Evolutionary conservation across 2,797 vertebrate genomes (phyloP).

Genomic region (Typhlichthys eigenmanni): DNA sequence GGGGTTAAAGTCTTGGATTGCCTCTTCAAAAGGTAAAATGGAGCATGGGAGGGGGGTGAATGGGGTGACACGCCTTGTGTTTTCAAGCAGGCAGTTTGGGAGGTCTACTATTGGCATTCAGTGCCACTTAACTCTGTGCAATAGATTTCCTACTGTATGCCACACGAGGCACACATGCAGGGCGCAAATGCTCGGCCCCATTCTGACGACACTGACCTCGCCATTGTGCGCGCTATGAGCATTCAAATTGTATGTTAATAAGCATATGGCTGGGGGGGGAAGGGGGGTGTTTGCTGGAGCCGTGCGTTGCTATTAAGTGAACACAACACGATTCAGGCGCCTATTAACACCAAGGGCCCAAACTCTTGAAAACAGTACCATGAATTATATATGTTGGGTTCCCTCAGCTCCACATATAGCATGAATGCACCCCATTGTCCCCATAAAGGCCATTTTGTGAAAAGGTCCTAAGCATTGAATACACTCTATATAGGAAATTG

Average conservation of each 20-base stretch:
- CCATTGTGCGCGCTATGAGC: slow-evolving; percentile 73
- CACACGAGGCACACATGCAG: slow-evolving; percentile 66
- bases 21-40: slow-evolving; percentile 73
- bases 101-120: slow-evolving; percentile 75
- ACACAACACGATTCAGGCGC: slow-evolving; percentile 52
- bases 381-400: slow-evolving; percentile 53
- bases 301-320: slow-evolving; percentile 65
- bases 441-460: slow-evolving; percentile 23
- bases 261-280: slow-evolving; percentile 39
- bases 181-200: slow-evolving; percentile 66
- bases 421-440: slow-evolving; percentile 25
- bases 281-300: slow-evolving; percentile 45
- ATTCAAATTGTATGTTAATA: slow-evolving; percentile 84
- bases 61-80: slow-evolving; percentile 65
- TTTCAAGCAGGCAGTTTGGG: slow-evolving; percentile 66
- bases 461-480: slow-evolving; percentile 35
- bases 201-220: slow-evolving; percentile 73
- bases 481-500: neutral
- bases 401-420: neutral
- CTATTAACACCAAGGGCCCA: slow-evolving; percentile 67
- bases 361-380: slow-evolving; percentile 22
- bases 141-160: slow-evolving; percentile 74
- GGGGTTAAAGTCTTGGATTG: slow-evolving; percentile 78
- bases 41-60: slow-evolving; percentile 29
- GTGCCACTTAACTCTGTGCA: slow-evolving; percentile 68